phyloP scores from a whole-genome alignment of 2,888 invertebrate species.

The Leptodirus hochenwartii region DNA sequence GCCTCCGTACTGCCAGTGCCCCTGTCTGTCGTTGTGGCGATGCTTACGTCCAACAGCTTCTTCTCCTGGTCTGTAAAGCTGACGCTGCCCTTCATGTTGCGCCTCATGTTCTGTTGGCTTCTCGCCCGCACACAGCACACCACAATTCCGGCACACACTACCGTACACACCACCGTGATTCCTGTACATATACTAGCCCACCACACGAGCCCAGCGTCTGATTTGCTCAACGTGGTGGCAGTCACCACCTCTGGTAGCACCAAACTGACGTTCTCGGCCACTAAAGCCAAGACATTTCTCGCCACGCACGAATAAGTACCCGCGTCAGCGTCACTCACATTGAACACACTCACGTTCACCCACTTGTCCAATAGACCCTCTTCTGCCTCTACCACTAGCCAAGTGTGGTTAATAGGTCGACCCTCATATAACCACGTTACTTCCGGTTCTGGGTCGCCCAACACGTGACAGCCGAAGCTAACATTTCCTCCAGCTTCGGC shows the following conservation, averaged over 20 bases:
- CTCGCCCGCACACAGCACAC: constrained; percentile 35
- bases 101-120: constrained; percentile 35
- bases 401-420: constrained; percentile 30
- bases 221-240: constrained; percentile 57
- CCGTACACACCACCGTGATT: constrained; percentile 42
- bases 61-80: constrained; percentile 82
- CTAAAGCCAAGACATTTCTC: constrained; percentile 43
- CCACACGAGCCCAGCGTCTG: constrained; percentile 54
- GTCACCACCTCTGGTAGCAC: constrained; percentile 50
- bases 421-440: constrained; percentile 73
- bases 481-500: constrained; percentile 71
- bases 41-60: constrained; percentile 64
- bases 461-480: constrained; percentile 62
- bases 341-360: constrained; percentile 67
- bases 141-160: constrained; percentile 40
- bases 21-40: constrained; percentile 46
- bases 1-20: constrained; percentile 34
- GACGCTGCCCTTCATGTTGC: constrained; percentile 58
- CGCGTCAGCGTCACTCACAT: constrained; percentile 63
- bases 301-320: constrained; percentile 75
- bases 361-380: constrained; percentile 35
- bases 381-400: constrained; percentile 26
- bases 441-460: constrained; percentile 68
- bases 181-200: constrained; percentile 55
- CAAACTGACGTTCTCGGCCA: constrained; percentile 41